Evolutionary conservation across 2,888 invertebrate species (phyloP).

Genomic region (Chrysolina americana): DNA sequence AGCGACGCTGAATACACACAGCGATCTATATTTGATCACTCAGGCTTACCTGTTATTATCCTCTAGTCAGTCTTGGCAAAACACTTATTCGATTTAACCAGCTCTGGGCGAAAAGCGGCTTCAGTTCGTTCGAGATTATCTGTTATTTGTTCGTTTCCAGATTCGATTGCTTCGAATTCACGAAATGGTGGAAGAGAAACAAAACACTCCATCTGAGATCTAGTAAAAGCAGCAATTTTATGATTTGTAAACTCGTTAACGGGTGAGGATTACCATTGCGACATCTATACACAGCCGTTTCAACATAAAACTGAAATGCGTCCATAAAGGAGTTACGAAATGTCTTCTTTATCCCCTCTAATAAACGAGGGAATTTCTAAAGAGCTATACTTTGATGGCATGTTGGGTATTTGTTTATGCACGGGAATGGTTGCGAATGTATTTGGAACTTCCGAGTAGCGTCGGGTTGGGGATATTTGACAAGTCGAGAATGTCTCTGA

Average conservation of each 20-base stretch:
- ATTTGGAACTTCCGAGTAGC: background rate
- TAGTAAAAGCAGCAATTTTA: slow-evolving; percentile 60
- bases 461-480: too few relatives aligned
- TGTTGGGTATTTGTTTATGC: background rate
- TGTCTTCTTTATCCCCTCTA: slow-evolving; percentile 30
- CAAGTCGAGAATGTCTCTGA: too few relatives aligned
- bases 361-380: slow-evolving; percentile 2
- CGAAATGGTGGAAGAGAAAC: background rate
- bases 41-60: too few relatives aligned
- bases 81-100: background rate
- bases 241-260: slow-evolving; percentile 67
- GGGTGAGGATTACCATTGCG: slow-evolving; percentile 65
- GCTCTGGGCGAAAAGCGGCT: background rate
- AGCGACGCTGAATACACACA: too few relatives aligned
- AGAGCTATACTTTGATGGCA: slow-evolving; percentile 1
- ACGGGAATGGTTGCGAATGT: too few relatives aligned
- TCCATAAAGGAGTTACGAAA: slow-evolving; percentile 41
- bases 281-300: slow-evolving; percentile 56
- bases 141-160: background rate
- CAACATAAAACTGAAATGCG: slow-evolving; percentile 48
- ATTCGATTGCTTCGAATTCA: slow-evolving; percentile 5
- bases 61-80: background rate
- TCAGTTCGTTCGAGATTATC: background rate
- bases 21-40: too few relatives aligned
- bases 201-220: background rate